Evolutionary conservation across 2,113 vertebrate species (phyloP).

Genomic region (Rhabdomys dilectus): DNA sequence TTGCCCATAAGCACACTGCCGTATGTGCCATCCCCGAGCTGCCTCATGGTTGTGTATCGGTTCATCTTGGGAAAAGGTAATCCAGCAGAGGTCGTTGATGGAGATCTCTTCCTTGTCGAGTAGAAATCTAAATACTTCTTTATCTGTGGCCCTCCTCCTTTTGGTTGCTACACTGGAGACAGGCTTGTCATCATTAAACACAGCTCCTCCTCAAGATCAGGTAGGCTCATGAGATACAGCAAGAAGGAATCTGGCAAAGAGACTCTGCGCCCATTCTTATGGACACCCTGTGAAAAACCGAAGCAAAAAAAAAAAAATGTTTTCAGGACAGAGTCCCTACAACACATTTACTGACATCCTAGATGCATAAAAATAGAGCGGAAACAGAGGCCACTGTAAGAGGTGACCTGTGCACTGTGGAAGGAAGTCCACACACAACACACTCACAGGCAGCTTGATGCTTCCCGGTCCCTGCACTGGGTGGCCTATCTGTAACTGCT

Average conservation of each 20-base stretch:
- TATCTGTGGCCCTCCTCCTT: slow-evolving; percentile 31
- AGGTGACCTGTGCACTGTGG: not conserved
- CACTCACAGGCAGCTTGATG: not conserved
- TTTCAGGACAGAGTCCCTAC: not conserved
- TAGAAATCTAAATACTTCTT: not conserved
- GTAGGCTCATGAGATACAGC: slow-evolving; percentile 64
- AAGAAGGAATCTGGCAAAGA: slow-evolving; percentile 52
- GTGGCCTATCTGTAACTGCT: not conserved
- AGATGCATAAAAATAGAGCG: not conserved
- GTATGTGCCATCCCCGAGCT: slow-evolving; percentile 97
- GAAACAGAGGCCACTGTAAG: not conserved
- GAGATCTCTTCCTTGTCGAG: slow-evolving; percentile 35
- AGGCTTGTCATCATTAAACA: slow-evolving; percentile 70
- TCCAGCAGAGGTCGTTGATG: not conserved
- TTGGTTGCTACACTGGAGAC: slow-evolving; percentile 43
- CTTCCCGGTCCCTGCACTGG: not conserved
- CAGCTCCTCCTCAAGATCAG: slow-evolving; percentile 56
- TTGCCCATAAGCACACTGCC: slow-evolving; percentile 97
- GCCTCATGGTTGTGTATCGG: slow-evolving; percentile 96
- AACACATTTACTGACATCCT: not conserved
- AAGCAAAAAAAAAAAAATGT: accelerated
- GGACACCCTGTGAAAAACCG: slow-evolving; percentile 58
- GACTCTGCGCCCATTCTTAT: slow-evolving; percentile 76
- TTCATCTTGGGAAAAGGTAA: slow-evolving; percentile 90
- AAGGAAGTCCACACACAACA: not conserved